Evolutionary conservation across 2,888 invertebrate species (phyloP).

Genomic region (Diarsia brunnea): DNA sequence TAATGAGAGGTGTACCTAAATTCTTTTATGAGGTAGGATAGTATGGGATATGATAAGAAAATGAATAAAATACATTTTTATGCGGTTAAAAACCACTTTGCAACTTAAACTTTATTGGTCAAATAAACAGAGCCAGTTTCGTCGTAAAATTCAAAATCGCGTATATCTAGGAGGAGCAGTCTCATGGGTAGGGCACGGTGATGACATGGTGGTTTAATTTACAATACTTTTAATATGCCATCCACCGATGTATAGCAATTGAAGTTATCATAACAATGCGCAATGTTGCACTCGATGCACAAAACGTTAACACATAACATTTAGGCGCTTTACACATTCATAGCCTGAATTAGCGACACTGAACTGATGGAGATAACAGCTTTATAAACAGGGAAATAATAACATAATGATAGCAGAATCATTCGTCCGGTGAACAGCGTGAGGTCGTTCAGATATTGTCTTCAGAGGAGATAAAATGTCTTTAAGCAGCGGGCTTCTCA

Average conservation of each 20-base stretch:
- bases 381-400: slow-evolving; percentile 30
- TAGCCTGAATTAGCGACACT: slow-evolving; percentile 79
- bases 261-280: slow-evolving; percentile 6
- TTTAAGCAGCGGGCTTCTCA: slow-evolving; percentile 92
- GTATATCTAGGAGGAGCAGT: slow-evolving; percentile 86
- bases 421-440: slow-evolving; percentile 71
- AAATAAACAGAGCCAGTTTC: slow-evolving; percentile 82
- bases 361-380: slow-evolving; percentile 63
- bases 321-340: slow-evolving; percentile 70
- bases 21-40: background rate
- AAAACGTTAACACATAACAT: slow-evolving; percentile 78
- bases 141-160: slow-evolving; percentile 78
- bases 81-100: slow-evolving; percentile 84
- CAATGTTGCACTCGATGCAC: slow-evolving; percentile 27
- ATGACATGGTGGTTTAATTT: slow-evolving; percentile 19
- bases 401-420: slow-evolving; percentile 74
- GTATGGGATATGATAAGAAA: background rate
- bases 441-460: slow-evolving; percentile 48
- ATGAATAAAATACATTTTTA: slow-evolving; percentile 67
- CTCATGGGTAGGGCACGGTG: slow-evolving; percentile 75
- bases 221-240: slow-evolving; percentile 28
- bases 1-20: background rate
- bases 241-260: slow-evolving; percentile 21
- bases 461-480: slow-evolving; percentile 24
- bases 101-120: slow-evolving; percentile 82